Conservation (phyloP, 2,113 vertebrate species). For the Ardeotis arabs region DNA sequence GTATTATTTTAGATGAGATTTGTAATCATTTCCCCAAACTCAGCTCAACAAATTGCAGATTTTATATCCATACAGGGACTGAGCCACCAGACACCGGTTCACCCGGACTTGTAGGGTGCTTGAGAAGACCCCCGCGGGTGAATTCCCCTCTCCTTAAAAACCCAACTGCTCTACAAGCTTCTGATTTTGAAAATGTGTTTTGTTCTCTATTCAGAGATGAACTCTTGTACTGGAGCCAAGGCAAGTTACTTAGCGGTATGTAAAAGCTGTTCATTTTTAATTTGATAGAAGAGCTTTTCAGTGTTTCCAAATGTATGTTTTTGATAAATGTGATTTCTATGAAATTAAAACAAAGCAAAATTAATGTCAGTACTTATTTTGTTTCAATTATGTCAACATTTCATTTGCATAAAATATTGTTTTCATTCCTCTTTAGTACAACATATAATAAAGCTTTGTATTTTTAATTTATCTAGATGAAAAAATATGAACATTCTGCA, state of each 20-base stretch:
- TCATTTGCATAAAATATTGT: conserved; percentile 57
- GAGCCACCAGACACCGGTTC: neutral
- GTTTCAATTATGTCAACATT: conserved; percentile 56
- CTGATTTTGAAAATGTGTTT: neutral
- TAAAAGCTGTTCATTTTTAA: conserved; percentile 27
- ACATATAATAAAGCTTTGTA: conserved; percentile 14
- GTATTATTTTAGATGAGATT: neutral
- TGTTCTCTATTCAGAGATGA: neutral
- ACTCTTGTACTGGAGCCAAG: neutral
- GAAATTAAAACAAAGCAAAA: conserved; percentile 42
- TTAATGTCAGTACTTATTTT: conserved; percentile 37
- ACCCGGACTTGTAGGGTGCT: neutral
- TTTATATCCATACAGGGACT: accelerated
- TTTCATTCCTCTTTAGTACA: conserved; percentile 28
- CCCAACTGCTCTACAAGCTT: neutral
- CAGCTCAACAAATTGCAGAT: neutral
- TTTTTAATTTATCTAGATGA: conserved; percentile 37
- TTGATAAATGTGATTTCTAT: conserved; percentile 13
- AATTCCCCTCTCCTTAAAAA: neutral
- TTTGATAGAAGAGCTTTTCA: conserved; percentile 11
- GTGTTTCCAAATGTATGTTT: neutral
- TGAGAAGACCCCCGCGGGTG: neutral
- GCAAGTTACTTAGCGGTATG: neutral
- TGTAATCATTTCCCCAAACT: neutral
- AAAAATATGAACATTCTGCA: neutral